phyloP scores from a whole-genome alignment of 1,140 invertebrate species.

The Zeugodacus cucurbitae region DNA sequence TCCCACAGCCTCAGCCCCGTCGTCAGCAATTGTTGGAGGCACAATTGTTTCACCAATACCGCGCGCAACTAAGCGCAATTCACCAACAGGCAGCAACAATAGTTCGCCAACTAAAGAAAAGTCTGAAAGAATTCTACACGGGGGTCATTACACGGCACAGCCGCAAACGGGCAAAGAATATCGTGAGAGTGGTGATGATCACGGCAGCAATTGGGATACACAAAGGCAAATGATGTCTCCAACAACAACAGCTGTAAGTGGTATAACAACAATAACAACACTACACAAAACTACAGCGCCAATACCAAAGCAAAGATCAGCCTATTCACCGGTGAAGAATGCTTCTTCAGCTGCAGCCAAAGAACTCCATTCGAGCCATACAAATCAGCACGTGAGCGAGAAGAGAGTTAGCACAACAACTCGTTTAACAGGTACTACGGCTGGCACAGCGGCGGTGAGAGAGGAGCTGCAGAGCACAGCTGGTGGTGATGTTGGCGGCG shows the following conservation, averaged over 20 bases:
- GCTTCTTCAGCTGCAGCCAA: constrained; percentile 21
- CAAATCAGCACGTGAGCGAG: neutral
- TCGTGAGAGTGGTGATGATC: neutral
- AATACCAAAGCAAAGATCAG: constrained; percentile 65
- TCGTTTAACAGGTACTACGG: constrained; percentile 44
- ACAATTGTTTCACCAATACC: constrained; percentile 16
- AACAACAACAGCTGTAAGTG: neutral
- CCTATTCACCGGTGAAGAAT: constrained; percentile 51
- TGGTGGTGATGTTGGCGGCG: neutral
- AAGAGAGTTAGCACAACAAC: constrained; percentile 36
- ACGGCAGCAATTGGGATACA: neutral
- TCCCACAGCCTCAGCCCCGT: neutral
- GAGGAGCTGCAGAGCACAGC: constrained; percentile 40
- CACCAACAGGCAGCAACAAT: constrained; percentile 42
- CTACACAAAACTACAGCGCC: constrained; percentile 45
- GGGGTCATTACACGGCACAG: constrained; percentile 61
- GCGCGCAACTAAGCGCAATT: neutral
- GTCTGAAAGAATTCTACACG: constrained; percentile 60
- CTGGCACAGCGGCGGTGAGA: constrained; percentile 42
- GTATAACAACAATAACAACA: neutral
- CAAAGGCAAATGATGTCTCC: constrained; percentile 42
- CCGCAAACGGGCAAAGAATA: neutral
- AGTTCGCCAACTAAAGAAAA: constrained; percentile 58
- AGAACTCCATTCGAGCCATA: neutral
- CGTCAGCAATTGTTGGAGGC: neutral